A percentile compares a stretch with the other conserved stretches of the same genome.
Evolutionary conservation across 2,797 vertebrate species (phyloP).

Genomic region (Pseudochromis fuscus): DNA sequence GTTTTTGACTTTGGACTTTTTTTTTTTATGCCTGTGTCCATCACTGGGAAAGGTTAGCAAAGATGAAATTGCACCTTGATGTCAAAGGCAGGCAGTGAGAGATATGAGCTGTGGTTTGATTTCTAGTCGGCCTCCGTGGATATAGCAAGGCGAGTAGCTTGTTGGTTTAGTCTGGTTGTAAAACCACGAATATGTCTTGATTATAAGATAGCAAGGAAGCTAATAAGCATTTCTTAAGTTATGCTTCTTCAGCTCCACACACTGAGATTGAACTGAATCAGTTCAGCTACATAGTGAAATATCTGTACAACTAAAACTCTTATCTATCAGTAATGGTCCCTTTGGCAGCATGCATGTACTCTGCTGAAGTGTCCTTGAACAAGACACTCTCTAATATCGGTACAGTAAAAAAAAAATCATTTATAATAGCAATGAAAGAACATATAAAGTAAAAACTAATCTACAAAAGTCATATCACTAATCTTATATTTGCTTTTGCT

Average conservation of each 20-base stretch:
- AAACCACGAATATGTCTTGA: background rate
- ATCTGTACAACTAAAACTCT: background rate
- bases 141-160: background rate
- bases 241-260: background rate
- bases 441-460: background rate
- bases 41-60: slow-evolving; percentile 37
- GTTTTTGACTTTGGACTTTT: slow-evolving; percentile 52
- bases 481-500: slow-evolving; percentile 3
- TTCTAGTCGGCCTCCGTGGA: slow-evolving; percentile 16
- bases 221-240: background rate
- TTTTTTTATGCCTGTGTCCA: background rate
- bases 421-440: background rate
- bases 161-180: background rate
- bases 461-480: no score
- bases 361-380: slow-evolving; percentile 11
- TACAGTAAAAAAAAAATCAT: background rate
- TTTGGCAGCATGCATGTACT: background rate
- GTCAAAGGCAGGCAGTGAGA: slow-evolving; percentile 10
- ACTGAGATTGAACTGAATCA: background rate
- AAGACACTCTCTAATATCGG: background rate
- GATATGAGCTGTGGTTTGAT: slow-evolving; percentile 17
- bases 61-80: background rate
- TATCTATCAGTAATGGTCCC: background rate
- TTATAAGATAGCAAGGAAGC: background rate
- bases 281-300: background rate